These are phyloP conservation scores for Nothoprocta perdicaria DNA, from an alignment of 2,113 vertebrate genomes.

Conservation along the genomic window DNA sequence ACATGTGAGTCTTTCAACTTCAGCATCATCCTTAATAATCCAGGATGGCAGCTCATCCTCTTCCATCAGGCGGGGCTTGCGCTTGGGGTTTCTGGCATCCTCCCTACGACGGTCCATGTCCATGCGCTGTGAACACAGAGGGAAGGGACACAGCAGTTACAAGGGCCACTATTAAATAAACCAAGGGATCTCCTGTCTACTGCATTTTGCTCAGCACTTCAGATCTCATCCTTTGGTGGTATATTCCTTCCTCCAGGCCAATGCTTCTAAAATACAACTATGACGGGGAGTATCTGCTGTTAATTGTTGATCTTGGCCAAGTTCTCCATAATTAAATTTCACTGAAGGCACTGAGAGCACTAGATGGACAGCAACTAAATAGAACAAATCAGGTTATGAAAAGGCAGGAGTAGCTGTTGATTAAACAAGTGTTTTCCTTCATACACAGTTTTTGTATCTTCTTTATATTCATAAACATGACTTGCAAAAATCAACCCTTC, in stretches of 20 bases:
- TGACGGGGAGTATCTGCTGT: neutral
- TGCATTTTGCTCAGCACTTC: neutral
- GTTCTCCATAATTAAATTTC: neutral
- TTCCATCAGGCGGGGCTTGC: conserved; percentile 95
- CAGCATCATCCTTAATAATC: conserved; percentile 98
- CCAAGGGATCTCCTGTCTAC: neutral
- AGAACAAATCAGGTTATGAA: neutral
- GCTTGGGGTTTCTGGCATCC: conserved; percentile 93
- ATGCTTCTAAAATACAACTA: neutral
- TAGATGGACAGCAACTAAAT: neutral
- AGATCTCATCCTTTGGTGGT: neutral
- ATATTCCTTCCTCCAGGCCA: neutral
- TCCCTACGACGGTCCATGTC: conserved; percentile 95
- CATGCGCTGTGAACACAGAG: conserved; percentile 84
- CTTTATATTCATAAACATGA: neutral
- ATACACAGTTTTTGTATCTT: neutral
- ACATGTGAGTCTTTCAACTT: conserved; percentile 95
- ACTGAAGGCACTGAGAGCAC: neutral
- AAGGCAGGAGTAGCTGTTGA: neutral
- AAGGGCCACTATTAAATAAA: neutral
- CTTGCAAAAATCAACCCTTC: neutral
- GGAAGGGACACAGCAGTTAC: neutral
- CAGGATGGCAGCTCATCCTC: conserved; percentile 96
- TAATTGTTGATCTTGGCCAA: neutral
- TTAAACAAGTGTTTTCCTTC: neutral